phyloP scores from a whole-genome alignment of 2,888 invertebrate species.

The Anthophora plumipes region DNA sequence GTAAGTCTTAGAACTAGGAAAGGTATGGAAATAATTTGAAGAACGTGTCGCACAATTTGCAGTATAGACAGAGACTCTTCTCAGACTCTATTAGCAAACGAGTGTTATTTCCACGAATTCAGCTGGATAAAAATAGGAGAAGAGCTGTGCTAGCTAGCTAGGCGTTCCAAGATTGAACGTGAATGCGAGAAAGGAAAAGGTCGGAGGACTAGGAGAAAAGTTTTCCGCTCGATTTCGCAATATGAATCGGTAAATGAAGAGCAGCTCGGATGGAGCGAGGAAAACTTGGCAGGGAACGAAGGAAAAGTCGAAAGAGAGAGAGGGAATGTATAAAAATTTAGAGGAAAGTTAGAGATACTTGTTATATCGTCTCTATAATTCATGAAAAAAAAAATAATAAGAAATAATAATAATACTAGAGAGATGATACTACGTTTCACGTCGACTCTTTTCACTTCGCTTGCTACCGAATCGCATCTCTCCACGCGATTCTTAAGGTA shows the following conservation, averaged over 20 bases:
- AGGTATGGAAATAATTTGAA: too few relatives aligned
- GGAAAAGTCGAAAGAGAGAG: neutral
- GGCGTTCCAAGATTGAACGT: neutral
- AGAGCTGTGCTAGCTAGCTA: too few relatives aligned
- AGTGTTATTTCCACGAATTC: neutral
- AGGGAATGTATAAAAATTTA: neutral
- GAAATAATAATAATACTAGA: too few relatives aligned
- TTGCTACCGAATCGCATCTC: neutral
- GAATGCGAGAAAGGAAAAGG: neutral
- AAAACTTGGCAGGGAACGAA: neutral
- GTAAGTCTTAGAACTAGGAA: too few relatives aligned
- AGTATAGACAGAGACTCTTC: neutral
- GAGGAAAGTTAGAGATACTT: neutral
- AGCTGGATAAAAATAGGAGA: neutral
- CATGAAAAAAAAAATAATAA: too few relatives aligned
- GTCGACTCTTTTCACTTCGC: conserved; percentile 19
- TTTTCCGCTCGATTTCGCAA: conserved; percentile 35
- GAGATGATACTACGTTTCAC: neutral
- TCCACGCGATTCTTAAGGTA: neutral
- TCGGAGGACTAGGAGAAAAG: neutral
- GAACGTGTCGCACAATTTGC: neutral
- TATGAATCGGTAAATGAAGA: conserved; percentile 42
- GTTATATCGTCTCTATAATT: too few relatives aligned
- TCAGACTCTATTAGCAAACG: neutral
- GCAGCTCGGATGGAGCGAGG: neutral